phyloP scores from a whole-genome alignment of 2,888 invertebrate genomes.

The Tolmerus cingulatus region DNA sequence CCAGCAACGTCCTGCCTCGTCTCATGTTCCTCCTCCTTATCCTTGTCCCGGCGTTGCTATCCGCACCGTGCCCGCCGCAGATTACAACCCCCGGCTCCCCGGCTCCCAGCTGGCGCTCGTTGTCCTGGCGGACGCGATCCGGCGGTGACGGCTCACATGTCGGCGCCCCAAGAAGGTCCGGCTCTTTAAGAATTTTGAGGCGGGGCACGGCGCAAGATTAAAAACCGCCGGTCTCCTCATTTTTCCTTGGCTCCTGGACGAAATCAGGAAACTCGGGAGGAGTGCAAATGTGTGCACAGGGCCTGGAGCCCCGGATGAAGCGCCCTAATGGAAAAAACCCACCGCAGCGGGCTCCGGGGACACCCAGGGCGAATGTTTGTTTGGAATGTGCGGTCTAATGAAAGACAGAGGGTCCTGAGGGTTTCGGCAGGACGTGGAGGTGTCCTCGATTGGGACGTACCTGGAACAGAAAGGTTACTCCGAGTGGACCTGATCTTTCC shows the following conservation, averaged over 20 bases:
- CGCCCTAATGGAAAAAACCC: conserved; percentile 40
- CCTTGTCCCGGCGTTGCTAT: background rate
- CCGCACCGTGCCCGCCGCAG: background rate
- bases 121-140: background rate
- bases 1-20: conserved; percentile 30
- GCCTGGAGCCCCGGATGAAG: background rate
- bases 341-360: conserved; percentile 43
- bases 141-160: background rate
- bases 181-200: conserved; percentile 24
- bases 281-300: background rate
- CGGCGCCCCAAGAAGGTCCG: background rate
- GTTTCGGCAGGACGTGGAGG: background rate
- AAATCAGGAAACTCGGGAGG: background rate
- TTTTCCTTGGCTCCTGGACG: background rate
- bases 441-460: conserved; percentile 11
- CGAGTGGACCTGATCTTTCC: conserved; percentile 44
- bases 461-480: conserved; percentile 41
- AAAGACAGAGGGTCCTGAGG: background rate
- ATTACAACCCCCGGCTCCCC: background rate
- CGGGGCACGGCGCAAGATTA: background rate
- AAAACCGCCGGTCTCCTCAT: background rate
- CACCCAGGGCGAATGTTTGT: conserved; percentile 43
- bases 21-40: background rate
- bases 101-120: background rate
- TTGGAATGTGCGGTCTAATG: conserved; percentile 41